Evolutionary conservation across 2,113 vertebrate species (phyloP).

Genomic region (Hippopotamus amphibius): DNA sequence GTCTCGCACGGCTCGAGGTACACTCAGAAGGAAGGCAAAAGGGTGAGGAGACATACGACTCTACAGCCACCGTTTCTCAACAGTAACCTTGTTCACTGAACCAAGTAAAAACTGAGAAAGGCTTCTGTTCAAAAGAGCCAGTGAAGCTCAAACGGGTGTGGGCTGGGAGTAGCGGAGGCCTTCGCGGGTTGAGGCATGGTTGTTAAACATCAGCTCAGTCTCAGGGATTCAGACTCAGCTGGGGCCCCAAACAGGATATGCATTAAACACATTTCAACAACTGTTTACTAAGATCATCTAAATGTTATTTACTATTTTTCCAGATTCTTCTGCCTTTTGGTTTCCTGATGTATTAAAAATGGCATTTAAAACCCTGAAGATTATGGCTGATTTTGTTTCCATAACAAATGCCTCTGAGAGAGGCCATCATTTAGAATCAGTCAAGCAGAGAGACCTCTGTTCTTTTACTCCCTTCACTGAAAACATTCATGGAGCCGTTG

Average conservation of each 20-base stretch:
- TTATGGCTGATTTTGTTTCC: conserved; percentile 41
- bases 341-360: conserved; percentile 55
- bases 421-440: conserved; percentile 34
- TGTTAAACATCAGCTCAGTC: conserved; percentile 48
- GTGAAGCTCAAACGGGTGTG: conserved; percentile 76
- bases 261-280: neutral
- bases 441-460: conserved; percentile 65
- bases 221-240: neutral
- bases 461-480: neutral
- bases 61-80: conserved; percentile 74
- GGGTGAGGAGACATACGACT: conserved; percentile 55
- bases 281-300: neutral
- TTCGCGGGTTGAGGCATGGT: conserved; percentile 64
- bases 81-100: conserved; percentile 84
- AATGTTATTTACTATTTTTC: neutral
- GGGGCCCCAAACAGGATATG: neutral
- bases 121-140: conserved; percentile 78
- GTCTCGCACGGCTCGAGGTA: conserved; percentile 70
- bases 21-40: conserved; percentile 64
- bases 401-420: neutral
- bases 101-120: conserved; percentile 79
- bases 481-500: neutral
- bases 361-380: conserved; percentile 14
- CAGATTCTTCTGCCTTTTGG: neutral
- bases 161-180: neutral